Conservation (phyloP, 23 tunicate species). For the Clavelina lepadiformis region DNA sequence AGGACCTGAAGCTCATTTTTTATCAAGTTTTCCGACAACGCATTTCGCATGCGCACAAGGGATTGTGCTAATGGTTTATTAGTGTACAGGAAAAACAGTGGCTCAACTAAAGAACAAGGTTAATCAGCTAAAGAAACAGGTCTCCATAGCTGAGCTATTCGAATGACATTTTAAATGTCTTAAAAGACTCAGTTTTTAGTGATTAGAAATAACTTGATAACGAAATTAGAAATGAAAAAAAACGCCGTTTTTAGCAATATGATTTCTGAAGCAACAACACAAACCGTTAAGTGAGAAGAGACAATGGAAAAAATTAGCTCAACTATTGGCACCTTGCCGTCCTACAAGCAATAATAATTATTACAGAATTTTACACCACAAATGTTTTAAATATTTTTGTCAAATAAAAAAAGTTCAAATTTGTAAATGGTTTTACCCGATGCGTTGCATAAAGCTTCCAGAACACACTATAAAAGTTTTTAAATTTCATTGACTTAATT, state of each 20-base stretch:
- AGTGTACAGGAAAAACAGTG: neutral
- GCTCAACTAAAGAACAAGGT: slow-evolving; percentile 10
- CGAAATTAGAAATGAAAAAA: neutral
- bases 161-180: neutral
- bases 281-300: neutral
- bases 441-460: too few relatives aligned
- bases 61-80: too few relatives aligned
- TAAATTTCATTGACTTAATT: too few relatives aligned
- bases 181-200: neutral
- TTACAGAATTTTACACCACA: too few relatives aligned
- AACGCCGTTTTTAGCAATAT: slow-evolving; percentile 4
- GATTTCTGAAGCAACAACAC: neutral
- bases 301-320: slow-evolving; percentile 7
- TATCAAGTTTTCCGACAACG: too few relatives aligned
- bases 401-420: too few relatives aligned
- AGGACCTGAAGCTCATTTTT: too few relatives aligned
- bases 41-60: too few relatives aligned
- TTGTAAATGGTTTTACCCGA: too few relatives aligned
- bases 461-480: too few relatives aligned
- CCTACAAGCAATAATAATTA: too few relatives aligned
- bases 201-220: neutral
- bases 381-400: too few relatives aligned
- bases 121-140: slow-evolving; percentile 8
- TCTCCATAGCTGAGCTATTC: neutral
- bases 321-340: slow-evolving; percentile 6